These are phyloP conservation scores for Emys orbicularis DNA, from an alignment of 2,797 vertebrate species.

Conservation along the genomic window DNA sequence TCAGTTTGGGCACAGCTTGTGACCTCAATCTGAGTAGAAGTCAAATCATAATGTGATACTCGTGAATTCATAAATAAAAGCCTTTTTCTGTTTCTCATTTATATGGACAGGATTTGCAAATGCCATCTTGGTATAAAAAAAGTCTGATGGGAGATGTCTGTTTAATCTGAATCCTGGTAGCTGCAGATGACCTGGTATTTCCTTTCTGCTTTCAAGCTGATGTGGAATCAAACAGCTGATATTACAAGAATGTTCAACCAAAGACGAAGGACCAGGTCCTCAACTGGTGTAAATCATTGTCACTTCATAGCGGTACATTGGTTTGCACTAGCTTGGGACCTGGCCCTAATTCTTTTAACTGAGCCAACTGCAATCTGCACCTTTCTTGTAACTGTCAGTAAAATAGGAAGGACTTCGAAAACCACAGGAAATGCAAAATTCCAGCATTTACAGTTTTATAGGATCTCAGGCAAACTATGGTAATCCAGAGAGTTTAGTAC, in stretches of 20 bases:
- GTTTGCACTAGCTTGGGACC: background rate
- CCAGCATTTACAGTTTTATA: background rate
- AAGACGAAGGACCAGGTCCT: background rate
- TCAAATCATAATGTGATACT: background rate
- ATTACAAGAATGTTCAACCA: slow-evolving; percentile 15
- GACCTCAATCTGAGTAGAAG: slow-evolving; percentile 33
- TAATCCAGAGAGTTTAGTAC: background rate
- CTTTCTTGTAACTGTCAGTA: background rate
- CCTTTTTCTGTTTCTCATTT: background rate
- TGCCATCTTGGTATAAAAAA: background rate
- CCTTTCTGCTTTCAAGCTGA: background rate
- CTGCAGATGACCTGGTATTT: background rate
- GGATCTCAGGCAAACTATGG: background rate
- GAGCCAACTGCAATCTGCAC: background rate
- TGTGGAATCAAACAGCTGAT: slow-evolving; percentile 1
- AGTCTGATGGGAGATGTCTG: background rate
- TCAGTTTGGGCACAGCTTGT: slow-evolving; percentile 30
- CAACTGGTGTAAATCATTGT: background rate
- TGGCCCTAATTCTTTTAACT: background rate
- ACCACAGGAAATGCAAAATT: background rate
- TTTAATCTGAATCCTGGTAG: background rate
- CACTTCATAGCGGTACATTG: background rate
- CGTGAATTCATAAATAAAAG: background rate
- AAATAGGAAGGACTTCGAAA: background rate
- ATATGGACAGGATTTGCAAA: background rate